These are phyloP conservation scores for Atherinosoma microstoma DNA, from an alignment of 2,797 vertebrate genomes.

Conservation along the genomic window DNA sequence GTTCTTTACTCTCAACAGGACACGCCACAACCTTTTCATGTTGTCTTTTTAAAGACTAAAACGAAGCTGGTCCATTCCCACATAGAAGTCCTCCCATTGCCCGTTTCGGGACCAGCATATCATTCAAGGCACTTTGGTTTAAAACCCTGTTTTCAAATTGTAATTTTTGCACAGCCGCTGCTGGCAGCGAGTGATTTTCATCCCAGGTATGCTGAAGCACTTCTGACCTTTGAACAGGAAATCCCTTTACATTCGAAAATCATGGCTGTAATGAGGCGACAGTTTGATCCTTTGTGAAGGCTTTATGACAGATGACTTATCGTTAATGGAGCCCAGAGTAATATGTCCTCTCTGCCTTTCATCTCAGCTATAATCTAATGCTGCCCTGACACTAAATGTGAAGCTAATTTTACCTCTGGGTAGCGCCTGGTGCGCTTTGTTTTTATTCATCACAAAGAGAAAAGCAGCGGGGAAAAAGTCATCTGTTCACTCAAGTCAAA, in stretches of 20 bases:
- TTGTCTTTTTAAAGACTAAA: background rate
- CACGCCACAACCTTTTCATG: background rate
- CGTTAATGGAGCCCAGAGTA: constrained; percentile 16
- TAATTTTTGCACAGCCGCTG: constrained; percentile 21
- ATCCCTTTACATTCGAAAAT: constrained; percentile 34
- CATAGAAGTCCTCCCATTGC: too few relatives aligned
- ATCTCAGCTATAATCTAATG: constrained; percentile 19
- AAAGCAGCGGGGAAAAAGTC: too few relatives aligned
- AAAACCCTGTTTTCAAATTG: constrained; percentile 23
- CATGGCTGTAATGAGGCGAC: constrained; percentile 7
- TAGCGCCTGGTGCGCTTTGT: constrained; percentile 1
- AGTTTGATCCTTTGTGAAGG: constrained; percentile 14
- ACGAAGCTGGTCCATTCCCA: too few relatives aligned
- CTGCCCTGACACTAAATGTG: background rate
- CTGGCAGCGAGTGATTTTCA: constrained; percentile 16
- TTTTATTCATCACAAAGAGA: constrained; percentile 8
- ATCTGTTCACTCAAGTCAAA: too few relatives aligned
- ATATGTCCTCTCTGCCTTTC: constrained; percentile 17
- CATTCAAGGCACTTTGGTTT: constrained; percentile 8
- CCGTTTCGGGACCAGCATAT: background rate
- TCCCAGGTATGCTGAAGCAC: background rate
- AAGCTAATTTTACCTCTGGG: constrained; percentile 10
- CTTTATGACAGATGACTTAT: constrained; percentile 29
- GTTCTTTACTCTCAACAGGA: background rate
- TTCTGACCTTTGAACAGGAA: constrained; percentile 29